Base-by-base conservation (phyloP, 2,113 vertebrate species). In the Xyliphius kryptos region DNA sequence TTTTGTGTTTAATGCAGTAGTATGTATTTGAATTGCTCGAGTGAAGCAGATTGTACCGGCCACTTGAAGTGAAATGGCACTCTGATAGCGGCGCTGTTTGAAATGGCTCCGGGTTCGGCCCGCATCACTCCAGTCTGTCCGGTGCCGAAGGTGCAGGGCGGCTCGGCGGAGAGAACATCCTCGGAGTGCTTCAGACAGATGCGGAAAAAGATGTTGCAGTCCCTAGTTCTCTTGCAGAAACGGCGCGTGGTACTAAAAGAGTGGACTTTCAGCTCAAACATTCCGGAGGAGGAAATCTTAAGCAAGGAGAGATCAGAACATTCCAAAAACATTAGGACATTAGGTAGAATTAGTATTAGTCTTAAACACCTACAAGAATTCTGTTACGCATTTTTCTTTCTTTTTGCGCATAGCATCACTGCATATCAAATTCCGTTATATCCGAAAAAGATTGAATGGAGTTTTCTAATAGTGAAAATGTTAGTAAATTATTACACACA, bases 261-360 rank as follows among this genome's bases (percentile, higher is more conserved):
- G 15, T 82, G 82, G 6, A 89, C 79, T 67, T 87, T 88, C 67
- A 89, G 63, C 48, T 89, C 88, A 37, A 89, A 89, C 46, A 89
- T 71, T 1, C 87, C 88, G 0, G 86, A 84, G 0, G 68, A 74
- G 17, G 38, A n/a, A n/a, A n/a, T n/a, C n/a, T n/a, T n/a, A n/a
- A n/a, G n/a, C n/a, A n/a, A n/a, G n/a, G n/a, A n/a, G n/a, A n/a
- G n/a, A n/a, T n/a, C n/a, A n/a, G n/a, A n/a, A n/a, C n/a, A n/a
- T n/a, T n/a, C n/a, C n/a, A n/a, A n/a, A n/a, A n/a, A n/a, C n/a
- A n/a, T n/a, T n/a, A n/a, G n/a, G n/a, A n/a, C n/a, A n/a, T n/a
- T n/a, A n/a, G n/a, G n/a, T n/a, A n/a, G n/a, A n/a, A n/a, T n/a
- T n/a, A n/a, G n/a, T n/a, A n/a, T n/a, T n/a, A n/a, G n/a, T n/a